A percentile compares a stretch with the other conserved stretches of the same genome.
phyloP scores from a whole-genome alignment of 2,797 vertebrate species.

The Ciconia nigra region DNA sequence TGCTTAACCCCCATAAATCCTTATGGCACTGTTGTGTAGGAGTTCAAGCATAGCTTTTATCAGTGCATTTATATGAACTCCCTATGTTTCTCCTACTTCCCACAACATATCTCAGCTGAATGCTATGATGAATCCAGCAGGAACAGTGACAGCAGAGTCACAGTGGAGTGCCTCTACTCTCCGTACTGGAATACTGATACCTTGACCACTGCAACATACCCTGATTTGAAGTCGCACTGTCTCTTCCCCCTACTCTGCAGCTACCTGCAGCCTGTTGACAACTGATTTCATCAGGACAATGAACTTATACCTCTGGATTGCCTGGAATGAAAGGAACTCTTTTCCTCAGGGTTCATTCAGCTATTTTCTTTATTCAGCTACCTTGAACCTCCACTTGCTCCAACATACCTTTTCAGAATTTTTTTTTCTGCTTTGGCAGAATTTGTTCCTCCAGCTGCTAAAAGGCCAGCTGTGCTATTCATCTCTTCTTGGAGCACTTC shows the following conservation, averaged over 20 bases:
- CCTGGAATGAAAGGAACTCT: slow-evolving; percentile 55
- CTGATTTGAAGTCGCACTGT: neutral
- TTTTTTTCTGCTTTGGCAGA: neutral
- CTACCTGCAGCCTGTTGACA: neutral
- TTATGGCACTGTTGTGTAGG: neutral
- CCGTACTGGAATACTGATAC: neutral
- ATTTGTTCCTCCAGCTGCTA: neutral
- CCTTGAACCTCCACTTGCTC: neutral
- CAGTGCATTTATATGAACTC: neutral
- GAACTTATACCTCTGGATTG: slow-evolving; percentile 18
- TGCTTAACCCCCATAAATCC: neutral
- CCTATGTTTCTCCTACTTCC: neutral
- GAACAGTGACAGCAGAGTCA: neutral
- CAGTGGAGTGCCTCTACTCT: neutral
- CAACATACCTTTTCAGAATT: neutral
- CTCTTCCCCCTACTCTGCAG: neutral
- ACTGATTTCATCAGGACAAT: slow-evolving; percentile 9
- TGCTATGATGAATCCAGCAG: neutral
- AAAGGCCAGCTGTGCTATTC: neutral
- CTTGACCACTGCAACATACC: neutral
- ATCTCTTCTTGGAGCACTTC: neutral
- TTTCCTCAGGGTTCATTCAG: slow-evolving; percentile 39
- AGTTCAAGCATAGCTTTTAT: neutral
- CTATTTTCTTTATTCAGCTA: neutral
- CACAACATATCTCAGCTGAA: neutral